These are phyloP conservation scores for Donacobius atricapilla DNA, from an alignment of 2,113 vertebrate species.

Conservation along the genomic window DNA sequence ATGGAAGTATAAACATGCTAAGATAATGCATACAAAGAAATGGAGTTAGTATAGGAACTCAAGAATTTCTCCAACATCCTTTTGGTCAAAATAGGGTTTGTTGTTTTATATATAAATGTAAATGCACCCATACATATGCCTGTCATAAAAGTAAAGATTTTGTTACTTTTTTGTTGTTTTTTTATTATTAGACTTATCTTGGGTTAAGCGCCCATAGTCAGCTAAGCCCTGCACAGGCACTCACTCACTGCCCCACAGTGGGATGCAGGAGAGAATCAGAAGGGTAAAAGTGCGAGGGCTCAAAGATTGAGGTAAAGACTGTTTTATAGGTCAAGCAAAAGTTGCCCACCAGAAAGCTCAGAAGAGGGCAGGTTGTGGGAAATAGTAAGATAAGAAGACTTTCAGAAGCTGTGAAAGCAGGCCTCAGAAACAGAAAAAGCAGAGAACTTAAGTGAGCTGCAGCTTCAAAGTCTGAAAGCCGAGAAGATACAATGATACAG, in stretches of 20 bases:
- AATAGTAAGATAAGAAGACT: too few relatives aligned
- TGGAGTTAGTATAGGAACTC: background rate
- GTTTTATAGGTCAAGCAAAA: background rate
- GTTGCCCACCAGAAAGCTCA: accelerated
- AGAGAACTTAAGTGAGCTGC: too few relatives aligned
- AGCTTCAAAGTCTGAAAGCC: too few relatives aligned
- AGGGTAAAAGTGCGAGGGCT: background rate
- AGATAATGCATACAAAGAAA: background rate
- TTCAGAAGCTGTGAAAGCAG: too few relatives aligned
- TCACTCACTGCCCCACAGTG: accelerated
- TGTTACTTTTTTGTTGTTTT: background rate
- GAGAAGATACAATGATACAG: too few relatives aligned
- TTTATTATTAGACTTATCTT: background rate
- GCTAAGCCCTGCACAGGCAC: background rate
- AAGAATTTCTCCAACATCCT: background rate
- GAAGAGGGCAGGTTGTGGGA: background rate
- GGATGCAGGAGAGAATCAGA: background rate
- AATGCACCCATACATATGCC: background rate
- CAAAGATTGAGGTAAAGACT: background rate
- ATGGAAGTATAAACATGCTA: background rate
- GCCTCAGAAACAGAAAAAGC: too few relatives aligned
- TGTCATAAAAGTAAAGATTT: background rate
- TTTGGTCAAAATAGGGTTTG: background rate
- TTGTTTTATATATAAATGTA: background rate
- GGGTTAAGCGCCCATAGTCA: background rate